A percentile compares a stretch with the other conserved stretches of the same genome.
phyloP scores from a whole-genome alignment of 2,888 invertebrate species.

The Petrolisthes cinctipes region DNA sequence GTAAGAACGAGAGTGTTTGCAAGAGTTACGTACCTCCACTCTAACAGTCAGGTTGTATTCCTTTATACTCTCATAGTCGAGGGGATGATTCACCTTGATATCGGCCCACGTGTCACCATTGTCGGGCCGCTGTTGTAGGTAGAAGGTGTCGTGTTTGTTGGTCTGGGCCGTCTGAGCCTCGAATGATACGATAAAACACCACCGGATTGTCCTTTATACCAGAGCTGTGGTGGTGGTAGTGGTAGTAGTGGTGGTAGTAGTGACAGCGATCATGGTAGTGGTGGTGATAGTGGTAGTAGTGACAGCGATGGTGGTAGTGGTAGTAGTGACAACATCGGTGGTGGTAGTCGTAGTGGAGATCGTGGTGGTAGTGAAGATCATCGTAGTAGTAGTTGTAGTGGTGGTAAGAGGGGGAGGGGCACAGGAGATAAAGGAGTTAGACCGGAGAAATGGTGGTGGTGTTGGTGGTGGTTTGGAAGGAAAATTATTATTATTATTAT shows the following conservation, averaged over 20 bases:
- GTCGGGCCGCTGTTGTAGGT: slow-evolving; percentile 92
- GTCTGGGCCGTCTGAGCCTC: slow-evolving; percentile 95
- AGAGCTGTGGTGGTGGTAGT: slow-evolving; percentile 77
- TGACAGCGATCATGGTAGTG: not conserved
- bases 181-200: slow-evolving; percentile 95
- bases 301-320: slow-evolving; percentile 66
- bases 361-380: slow-evolving; percentile 64
- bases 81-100: slow-evolving; percentile 94
- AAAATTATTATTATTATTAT: slow-evolving; percentile 11
- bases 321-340: slow-evolving; percentile 5
- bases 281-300: not conserved
- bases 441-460: slow-evolving; percentile 18
- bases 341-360: not conserved
- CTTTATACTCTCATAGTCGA: slow-evolving; percentile 94
- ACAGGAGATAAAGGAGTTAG: no score
- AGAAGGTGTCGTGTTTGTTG: slow-evolving; percentile 95
- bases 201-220: slow-evolving; percentile 96
- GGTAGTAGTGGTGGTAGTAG: slow-evolving; percentile 6
- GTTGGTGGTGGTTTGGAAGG: slow-evolving; percentile 24
- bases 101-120: slow-evolving; percentile 95
- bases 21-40: slow-evolving; percentile 82
- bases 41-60: slow-evolving; percentile 95
- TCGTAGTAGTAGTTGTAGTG: slow-evolving; percentile 27
- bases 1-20: no score
- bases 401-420: not conserved